Evolutionary conservation across 2,888 invertebrate species (phyloP), one percentile per base, ranked within the genome.

Genomic region (Merodon equestris): DNA sequence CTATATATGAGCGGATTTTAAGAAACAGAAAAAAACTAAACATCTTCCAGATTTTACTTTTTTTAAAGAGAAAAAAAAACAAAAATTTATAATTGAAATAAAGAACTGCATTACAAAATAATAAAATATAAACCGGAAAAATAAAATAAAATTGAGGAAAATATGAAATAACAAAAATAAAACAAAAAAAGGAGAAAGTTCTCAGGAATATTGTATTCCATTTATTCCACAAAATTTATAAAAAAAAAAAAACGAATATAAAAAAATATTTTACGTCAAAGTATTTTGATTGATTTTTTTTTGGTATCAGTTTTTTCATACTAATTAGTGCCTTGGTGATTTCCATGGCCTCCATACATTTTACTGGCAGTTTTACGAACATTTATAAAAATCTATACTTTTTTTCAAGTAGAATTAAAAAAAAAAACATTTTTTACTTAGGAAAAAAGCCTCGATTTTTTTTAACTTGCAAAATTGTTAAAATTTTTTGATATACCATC

Each of bases 191-290:
- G 73, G 66, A 79, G 67, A 40, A 27, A 74, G 74, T 63, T 79
- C 66, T 79, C 72, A 70, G 74, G 70, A 79, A 74, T 70, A 74
- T 79, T 79, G 74, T 74, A 79, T 79, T 79, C 79, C 79, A 79
- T 79, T 79, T 79, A 79, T 79, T 79, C 68, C 73, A 79, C 63
- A 57, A 67, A 67, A 72, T 67, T 67, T 36, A 77, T 42, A 61
- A 66, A 64, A 1, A 51, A 45, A 53, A 13, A n/a, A 40, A 13
- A 47, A 53, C 19, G 58, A 18, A 17, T 42, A 53, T 42, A 54
- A 27, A 2, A 38, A 50, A 40, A 63, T 36, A 10, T 47, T 27
- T 27, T 27, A 27, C 27, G 58, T 50, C 50, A 54, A 61, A 56
- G 58, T 9, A 47, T 36, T 50, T 58, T 53, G 12, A 17, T 60